These are phyloP conservation scores for Thymelicus acteon DNA, from an alignment of 2,888 invertebrate genomes.

Conservation along the genomic window DNA sequence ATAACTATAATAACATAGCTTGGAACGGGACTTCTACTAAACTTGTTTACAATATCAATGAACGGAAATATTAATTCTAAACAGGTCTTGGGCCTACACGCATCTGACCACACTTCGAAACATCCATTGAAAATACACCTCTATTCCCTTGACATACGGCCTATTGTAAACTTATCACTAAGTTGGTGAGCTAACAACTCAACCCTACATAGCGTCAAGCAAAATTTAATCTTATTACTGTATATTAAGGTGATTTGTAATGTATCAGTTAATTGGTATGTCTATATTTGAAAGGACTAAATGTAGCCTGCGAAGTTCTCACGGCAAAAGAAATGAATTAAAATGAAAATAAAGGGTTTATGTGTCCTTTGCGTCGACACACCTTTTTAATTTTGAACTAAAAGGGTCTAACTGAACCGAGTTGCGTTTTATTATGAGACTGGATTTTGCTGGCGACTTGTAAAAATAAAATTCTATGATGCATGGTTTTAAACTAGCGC, in stretches of 20 bases:
- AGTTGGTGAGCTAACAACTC: background rate
- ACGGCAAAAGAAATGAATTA: conserved; percentile 38
- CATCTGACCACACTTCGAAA: background rate
- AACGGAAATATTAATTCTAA: conserved; percentile 40
- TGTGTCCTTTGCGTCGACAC: conserved; percentile 17
- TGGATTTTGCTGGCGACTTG: background rate
- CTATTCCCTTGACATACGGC: background rate
- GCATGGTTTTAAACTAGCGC: too few relatives aligned
- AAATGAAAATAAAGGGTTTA: conserved; percentile 27
- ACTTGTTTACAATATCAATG: conserved; percentile 32
- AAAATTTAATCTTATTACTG: background rate
- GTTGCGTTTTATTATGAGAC: background rate
- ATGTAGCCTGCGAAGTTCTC: conserved; percentile 34
- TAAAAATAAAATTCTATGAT: too few relatives aligned
- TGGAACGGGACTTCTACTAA: conserved; percentile 18
- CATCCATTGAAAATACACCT: conserved; percentile 11
- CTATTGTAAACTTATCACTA: background rate
- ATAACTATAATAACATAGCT: background rate
- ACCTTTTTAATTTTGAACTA: conserved; percentile 22
- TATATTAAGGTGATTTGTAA: background rate
- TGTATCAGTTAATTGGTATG: background rate
- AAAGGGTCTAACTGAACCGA: conserved; percentile 14
- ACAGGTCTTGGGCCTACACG: conserved; percentile 37
- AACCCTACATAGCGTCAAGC: background rate
- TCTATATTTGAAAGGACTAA: conserved; percentile 31